phyloP scores from a whole-genome alignment of 2,888 invertebrate genomes.

The Machimus atricapillus region DNA sequence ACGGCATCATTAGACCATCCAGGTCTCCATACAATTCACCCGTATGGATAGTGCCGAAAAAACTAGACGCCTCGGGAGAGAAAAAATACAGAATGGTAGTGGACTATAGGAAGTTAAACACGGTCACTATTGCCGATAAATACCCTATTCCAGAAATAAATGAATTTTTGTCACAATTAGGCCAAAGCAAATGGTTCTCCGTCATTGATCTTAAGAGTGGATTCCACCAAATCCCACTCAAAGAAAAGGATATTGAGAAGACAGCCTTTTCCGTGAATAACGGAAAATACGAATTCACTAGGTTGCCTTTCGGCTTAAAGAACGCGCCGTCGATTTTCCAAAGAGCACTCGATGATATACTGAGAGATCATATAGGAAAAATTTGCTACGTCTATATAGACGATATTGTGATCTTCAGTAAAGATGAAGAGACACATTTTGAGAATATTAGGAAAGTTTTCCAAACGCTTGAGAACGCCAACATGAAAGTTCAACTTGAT shows the following conservation, averaged over 20 bases:
- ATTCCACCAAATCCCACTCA: background rate
- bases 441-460: background rate
- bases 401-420: background rate
- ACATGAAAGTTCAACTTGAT: background rate
- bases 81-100: background rate
- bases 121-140: background rate
- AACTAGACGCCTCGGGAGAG: background rate
- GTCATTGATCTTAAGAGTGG: background rate
- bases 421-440: background rate
- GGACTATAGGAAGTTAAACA: background rate
- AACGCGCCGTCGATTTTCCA: background rate
- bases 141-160: background rate
- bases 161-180: background rate
- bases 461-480: background rate
- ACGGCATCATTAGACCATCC: too few relatives aligned
- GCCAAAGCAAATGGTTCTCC: background rate
- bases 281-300: background rate
- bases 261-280: background rate
- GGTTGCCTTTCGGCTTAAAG: background rate
- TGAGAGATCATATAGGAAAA: background rate
- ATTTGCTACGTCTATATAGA: background rate
- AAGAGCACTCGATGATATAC: background rate
- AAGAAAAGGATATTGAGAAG: background rate
- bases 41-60: background rate
- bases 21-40: too few relatives aligned